Base-by-base conservation (phyloP, 2,797 vertebrate genomes). In the Fistularia commersonii region DNA sequence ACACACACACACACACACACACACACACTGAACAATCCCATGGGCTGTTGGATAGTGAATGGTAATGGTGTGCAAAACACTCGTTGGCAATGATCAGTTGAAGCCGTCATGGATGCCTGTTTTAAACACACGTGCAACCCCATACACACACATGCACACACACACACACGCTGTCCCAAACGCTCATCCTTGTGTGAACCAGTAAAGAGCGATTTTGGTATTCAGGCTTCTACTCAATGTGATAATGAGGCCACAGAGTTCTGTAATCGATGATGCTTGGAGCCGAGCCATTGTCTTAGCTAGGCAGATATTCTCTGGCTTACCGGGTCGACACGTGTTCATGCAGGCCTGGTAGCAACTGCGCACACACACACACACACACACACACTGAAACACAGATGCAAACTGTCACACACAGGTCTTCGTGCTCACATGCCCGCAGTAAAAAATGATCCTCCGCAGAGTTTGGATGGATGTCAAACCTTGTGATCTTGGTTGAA, bases 401-500 rank as follows among this genome's bases (percentile, higher is more conserved):
- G 42, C 39, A 40, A 31, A 15, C 23, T 2, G 2, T 23, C 23
- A 23, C 23, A 23, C 23, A 23, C 23, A 23, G 3, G 12, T 41
- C 32, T 45, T 45, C 55, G 8, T 8, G 38, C 11, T 10, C 45
- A 34, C 54, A 39, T 57, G 49, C 46, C 64, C 45, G 64, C 9
- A 23, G 62, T 57, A 68, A 67, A 45, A 64, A 57, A 68, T 45
- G 50, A 59, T 62, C 35, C 48, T 37, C 57, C 32, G 38, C 38
- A 57, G 64, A 58, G 72, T 60, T 54, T 59, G 64, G 66, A 57
- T 41, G 15, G 38, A 48, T 8, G 36, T 72, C 57, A 48, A 54
- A 49, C 36, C 54, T 49, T 49, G 63, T 72, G 70, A 72, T 67
- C 23, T 61, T 14, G 46, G 45, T 67, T 67, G 64, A 77, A 77